Percentiles rank a stretch among this genome's conserved stretches.
phyloP scores from a whole-genome alignment of 2,888 invertebrate species.

The Drosophila kuntzei region DNA sequence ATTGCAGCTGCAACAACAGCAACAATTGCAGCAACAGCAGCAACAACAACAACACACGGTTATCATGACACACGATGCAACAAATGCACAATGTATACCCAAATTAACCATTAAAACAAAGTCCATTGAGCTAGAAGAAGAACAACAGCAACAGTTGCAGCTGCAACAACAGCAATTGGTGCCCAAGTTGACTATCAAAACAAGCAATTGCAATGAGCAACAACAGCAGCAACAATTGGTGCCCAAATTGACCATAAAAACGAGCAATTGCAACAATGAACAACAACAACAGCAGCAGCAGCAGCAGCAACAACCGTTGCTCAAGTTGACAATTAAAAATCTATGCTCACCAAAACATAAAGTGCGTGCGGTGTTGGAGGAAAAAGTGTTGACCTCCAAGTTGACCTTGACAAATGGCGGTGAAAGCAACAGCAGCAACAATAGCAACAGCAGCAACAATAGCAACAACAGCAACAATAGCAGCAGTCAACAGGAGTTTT shows the following conservation, averaged over 20 bases:
- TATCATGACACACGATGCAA: constrained; percentile 84
- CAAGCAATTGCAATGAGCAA: constrained; percentile 38
- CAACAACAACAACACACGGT: constrained; percentile 84
- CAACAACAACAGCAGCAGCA: constrained; percentile 25
- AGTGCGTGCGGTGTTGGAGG: constrained; percentile 86
- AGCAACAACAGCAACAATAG: constrained; percentile 22
- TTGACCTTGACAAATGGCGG: constrained; percentile 64
- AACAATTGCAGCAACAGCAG: constrained; percentile 55
- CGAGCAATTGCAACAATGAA: constrained; percentile 42
- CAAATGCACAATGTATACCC: constrained; percentile 83
- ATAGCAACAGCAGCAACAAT: constrained; percentile 12
- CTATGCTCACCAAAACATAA: constrained; percentile 85
- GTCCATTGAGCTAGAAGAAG: constrained; percentile 78
- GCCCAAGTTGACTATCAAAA: constrained; percentile 82
- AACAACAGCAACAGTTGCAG: constrained; percentile 33
- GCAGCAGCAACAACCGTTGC: constrained; percentile 67
- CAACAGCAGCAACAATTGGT: constrained; percentile 57
- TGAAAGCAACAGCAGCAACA: constrained; percentile 69
- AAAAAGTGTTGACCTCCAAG: constrained; percentile 60
- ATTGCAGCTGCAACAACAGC: constrained; percentile 58
- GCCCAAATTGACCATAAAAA: constrained; percentile 85
- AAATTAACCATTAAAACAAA: constrained; percentile 85
- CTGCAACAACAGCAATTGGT: constrained; percentile 54
- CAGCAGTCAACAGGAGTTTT: constrained; percentile 65
- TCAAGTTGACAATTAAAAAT: constrained; percentile 85